Evolutionary conservation across 2,888 invertebrate genomes (phyloP), one percentile per base, ranked within the genome.

Genomic region (Neoascia interrupta): DNA sequence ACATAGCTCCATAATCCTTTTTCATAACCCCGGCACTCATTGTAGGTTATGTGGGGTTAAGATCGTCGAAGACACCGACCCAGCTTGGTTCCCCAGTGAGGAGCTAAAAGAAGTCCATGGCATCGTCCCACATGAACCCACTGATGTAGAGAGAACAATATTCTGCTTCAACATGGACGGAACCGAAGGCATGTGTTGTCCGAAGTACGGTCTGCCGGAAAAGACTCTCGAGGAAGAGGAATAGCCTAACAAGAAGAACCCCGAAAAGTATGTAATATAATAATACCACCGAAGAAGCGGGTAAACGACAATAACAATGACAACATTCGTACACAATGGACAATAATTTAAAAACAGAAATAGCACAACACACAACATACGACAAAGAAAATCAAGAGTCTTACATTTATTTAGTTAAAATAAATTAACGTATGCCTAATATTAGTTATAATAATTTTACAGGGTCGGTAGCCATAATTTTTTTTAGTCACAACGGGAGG

Each of bases 81-180:
- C 96, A 82, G 96, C 96, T 3, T 97, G 97, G 97, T 97, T 97
- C 87, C 97, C 97, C 0, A 94, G 94, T 0, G 93, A 94, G 23
- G 97, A 97, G 85, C 90, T 97, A 1, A 93, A 94, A 81, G 96
- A 97, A 86, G 96, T 95, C 87, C 95, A 97, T 85, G 95, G 95
- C 66, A 95, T 97, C 81, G 93, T 95, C 84, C 95, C 96, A 1
- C 94, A 94, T 84, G 93, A 94, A 86, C 94, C 95, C 0, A 94
- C 95, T 0, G 89, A 92, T 1, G 90, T 94, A 5, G 96, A 96
- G 88, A 93, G 93, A 4, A 86, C 94, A 43, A 89, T 97, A 11
- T 96, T 97, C 90, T 96, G 96, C 86, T 96, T 95, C 83, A 91
- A 93, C 82, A 92, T 93, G 61, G 96, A 96, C 83, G 96, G 96